Conservation (phyloP, 2,113 vertebrate species). For the Ceyx cyanopectus region DNA sequence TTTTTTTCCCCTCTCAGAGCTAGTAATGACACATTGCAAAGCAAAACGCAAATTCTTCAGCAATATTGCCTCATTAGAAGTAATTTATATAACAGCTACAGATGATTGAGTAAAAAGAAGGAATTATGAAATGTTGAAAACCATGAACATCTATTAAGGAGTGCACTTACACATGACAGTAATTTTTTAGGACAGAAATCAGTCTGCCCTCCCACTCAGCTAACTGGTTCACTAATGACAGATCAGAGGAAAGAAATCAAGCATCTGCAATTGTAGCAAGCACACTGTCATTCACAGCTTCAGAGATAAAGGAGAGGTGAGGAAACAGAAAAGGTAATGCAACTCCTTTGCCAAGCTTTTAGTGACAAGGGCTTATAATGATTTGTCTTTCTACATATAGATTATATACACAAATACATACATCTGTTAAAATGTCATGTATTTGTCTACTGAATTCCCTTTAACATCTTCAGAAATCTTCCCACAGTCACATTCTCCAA, state of each 20-base stretch:
- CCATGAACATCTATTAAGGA: not conserved
- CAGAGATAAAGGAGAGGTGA: rapidly evolving
- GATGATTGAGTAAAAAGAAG: slow-evolving; percentile 16
- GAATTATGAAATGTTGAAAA: not conserved
- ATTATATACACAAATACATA: rapidly evolving
- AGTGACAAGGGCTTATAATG: not conserved
- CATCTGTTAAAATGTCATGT: rapidly evolving
- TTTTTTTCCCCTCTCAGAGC: not conserved
- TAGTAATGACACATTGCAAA: slow-evolving; percentile 32
- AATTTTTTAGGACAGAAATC: not conserved
- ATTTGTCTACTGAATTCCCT: not conserved
- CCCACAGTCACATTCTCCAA: not conserved
- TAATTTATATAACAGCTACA: slow-evolving; percentile 24
- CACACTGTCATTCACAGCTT: not conserved
- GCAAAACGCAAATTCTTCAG: not conserved
- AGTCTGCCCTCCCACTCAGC: not conserved
- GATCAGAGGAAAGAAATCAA: not conserved
- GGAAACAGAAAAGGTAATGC: not conserved
- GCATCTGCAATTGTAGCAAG: rapidly evolving
- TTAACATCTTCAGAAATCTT: not conserved
- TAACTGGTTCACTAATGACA: not conserved
- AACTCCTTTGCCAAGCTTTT: not conserved
- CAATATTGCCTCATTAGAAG: not conserved
- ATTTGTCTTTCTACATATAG: rapidly evolving
- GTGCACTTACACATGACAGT: not conserved